Conservation (phyloP, 2,888 invertebrate genomes). For the Cybosia mesomella region DNA sequence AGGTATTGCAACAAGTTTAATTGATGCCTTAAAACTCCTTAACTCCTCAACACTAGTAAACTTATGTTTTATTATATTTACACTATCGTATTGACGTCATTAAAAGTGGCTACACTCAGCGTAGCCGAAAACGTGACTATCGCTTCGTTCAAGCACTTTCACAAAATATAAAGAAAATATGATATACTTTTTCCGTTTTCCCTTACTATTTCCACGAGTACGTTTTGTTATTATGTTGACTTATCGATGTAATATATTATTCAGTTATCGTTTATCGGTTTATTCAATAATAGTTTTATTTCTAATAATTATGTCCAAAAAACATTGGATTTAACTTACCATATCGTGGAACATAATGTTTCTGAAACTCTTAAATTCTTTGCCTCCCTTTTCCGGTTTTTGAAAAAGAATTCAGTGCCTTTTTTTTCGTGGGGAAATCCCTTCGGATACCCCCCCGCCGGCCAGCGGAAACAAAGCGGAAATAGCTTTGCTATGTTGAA, state of each 20-base stretch:
- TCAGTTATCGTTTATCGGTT: background rate
- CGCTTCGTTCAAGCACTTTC: background rate
- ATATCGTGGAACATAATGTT: background rate
- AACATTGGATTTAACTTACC: no score
- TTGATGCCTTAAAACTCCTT: background rate
- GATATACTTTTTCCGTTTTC: background rate
- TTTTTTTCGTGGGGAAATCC: no score
- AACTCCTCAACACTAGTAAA: background rate
- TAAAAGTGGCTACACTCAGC: background rate
- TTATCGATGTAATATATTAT: background rate
- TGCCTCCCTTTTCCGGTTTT: no score
- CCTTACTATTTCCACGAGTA: background rate
- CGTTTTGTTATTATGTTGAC: background rate
- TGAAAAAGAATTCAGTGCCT: background rate
- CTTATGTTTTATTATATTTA: background rate
- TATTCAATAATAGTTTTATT: background rate
- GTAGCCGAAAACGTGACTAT: conserved; percentile 2
- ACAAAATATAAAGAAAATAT: background rate
- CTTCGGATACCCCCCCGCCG: no score
- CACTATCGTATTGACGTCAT: background rate
- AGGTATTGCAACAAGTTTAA: background rate
- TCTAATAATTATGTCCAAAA: no score
- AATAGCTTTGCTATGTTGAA: background rate
- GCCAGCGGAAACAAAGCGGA: no score
- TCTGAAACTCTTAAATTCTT: background rate